Base-by-base conservation (phyloP, 2,113 vertebrate genomes). In the Tricholaema leucomelas region DNA sequence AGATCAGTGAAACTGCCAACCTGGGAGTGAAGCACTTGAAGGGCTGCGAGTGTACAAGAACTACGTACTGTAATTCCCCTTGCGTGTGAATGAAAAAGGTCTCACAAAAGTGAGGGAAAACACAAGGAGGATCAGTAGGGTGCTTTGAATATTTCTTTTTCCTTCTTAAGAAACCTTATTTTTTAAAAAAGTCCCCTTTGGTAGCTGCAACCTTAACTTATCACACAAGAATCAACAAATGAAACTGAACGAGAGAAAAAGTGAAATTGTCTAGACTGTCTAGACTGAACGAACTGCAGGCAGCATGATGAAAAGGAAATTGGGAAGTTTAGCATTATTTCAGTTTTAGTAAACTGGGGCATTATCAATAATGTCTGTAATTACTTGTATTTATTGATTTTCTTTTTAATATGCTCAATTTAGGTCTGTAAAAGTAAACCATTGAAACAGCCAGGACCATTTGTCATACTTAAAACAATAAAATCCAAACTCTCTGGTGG, bases 211-310 rank as follows among this genome's bases (percentile, higher is more conserved):
- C 67, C 64, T 82, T 36, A 91, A 70, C 38, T 89, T 92, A 95
- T 81, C 81, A 15, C 30, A 48, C 2, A 5, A 81, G 31, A 82
- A 96, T 91, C 91, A 82, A 71, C 72, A 91, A 82, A 85, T 50
- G 88, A 95, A 96, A 93, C 56, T 16, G 60, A 92, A 38, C 87
- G 78, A 95, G 84, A 93, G 87, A 93, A 95, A 87, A 94, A 93
- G 64, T 89, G 87, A 94, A 95, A 91, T 87, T 89, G 67, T 91
- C 60, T 90, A 87, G 92, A 79, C 87, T 89, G 67, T 91, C 60
- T 90, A 87, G 92, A 79, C 87, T 38, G 78, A 79, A 71, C 28
- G 42, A 88, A 55, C 30, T 3, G 2, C 40, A 42, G 19, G 50
- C 38, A 86, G 36, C 28, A 10, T 1, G 6, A 64, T 56, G 63